Conservation (phyloP, 2,888 invertebrate genomes). For the Diarsia rubi region DNA sequence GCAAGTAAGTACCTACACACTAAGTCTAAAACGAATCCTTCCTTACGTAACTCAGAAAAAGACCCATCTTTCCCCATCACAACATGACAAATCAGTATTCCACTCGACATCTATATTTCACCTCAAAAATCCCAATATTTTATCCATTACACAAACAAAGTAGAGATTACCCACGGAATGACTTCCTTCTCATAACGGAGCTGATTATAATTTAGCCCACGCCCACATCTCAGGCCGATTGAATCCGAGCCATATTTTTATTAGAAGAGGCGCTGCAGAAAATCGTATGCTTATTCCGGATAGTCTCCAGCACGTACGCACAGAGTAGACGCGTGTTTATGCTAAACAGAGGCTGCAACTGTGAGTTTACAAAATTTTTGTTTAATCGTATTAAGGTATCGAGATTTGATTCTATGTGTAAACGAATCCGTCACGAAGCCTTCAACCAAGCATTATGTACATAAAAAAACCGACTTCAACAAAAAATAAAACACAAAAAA, state of each 20-base stretch:
- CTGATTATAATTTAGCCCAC: conserved; percentile 61
- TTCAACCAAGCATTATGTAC: too few relatives aligned
- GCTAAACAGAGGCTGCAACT: conserved; percentile 40
- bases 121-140: conserved; percentile 39
- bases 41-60: neutral
- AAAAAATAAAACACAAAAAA: too few relatives aligned
- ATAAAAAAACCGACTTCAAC: too few relatives aligned
- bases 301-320: conserved; percentile 54
- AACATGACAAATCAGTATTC: conserved; percentile 31
- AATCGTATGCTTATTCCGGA: conserved; percentile 70
- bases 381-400: too few relatives aligned
- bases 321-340: conserved; percentile 47
- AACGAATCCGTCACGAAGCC: too few relatives aligned
- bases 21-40: neutral
- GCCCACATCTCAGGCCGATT: conserved; percentile 47
- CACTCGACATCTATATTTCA: neutral
- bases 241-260: conserved; percentile 70
- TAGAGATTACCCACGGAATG: conserved; percentile 36
- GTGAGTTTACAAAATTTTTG: too few relatives aligned
- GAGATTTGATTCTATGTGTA: too few relatives aligned
- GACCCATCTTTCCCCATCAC: neutral
- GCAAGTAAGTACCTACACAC: neutral
- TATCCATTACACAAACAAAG: conserved; percentile 40
- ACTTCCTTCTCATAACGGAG: conserved; percentile 41
- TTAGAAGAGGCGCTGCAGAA: conserved; percentile 64